These are phyloP conservation scores for Rachycentron canadum DNA, from an alignment of 2,797 vertebrate species.

Conservation along the genomic window DNA sequence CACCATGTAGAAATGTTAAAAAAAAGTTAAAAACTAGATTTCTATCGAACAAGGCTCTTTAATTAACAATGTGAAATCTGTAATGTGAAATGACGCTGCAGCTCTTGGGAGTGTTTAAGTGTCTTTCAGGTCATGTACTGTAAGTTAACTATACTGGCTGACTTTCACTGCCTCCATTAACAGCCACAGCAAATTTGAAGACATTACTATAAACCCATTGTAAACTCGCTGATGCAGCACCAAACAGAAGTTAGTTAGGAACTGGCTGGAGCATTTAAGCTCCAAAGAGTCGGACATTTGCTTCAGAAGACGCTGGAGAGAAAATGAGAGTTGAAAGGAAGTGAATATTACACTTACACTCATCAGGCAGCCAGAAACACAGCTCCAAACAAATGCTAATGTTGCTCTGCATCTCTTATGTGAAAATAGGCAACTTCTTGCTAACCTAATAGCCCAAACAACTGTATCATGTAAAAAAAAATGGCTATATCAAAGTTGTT, in stretches of 20 bases:
- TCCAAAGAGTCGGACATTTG: too few species aligned
- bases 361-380: background rate
- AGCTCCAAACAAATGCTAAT: background rate
- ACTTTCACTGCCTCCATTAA: background rate
- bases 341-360: too few species aligned
- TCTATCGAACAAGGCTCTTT: too few species aligned
- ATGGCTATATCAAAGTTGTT: background rate
- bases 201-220: background rate
- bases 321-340: too few species aligned
- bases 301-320: too few species aligned
- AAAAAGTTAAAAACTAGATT: too few species aligned
- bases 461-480: background rate
- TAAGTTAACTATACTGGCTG: background rate
- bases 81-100: background rate
- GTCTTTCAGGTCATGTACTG: background rate
- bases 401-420: background rate
- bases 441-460: background rate
- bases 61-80: background rate
- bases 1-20: too few species aligned
- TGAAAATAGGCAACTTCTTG: background rate
- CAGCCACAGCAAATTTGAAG: background rate
- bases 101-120: background rate
- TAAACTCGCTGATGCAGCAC: background rate
- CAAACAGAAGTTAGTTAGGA: background rate
- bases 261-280: background rate